A percentile compares a stretch with the other conserved stretches of the same genome.
Conservation (phyloP, 2,797 vertebrate genomes). For the Dicrostonyx torquatus region DNA sequence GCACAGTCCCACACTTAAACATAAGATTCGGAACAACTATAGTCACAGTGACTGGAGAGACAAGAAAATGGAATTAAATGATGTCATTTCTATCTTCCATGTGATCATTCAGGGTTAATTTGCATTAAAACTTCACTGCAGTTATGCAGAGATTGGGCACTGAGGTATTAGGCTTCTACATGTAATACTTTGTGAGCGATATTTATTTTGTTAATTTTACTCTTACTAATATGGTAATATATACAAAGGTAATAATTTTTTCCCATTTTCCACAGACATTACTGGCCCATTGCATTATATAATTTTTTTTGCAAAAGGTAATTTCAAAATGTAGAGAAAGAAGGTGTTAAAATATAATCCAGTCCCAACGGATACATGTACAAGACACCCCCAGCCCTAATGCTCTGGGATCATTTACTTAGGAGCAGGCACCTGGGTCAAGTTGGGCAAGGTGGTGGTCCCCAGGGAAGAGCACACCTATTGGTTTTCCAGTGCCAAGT, state of each 20-base stretch:
- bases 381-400: neutral
- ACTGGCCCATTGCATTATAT: neutral
- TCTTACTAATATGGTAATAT: constrained; percentile 2
- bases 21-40: neutral
- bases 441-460: neutral
- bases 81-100: neutral
- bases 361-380: neutral
- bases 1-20: neutral
- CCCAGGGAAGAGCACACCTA: neutral
- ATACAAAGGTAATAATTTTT: neutral
- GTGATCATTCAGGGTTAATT: neutral
- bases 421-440: neutral
- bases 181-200: neutral
- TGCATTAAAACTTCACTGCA: neutral
- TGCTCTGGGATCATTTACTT: neutral
- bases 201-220: constrained; percentile 32
- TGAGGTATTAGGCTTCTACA: neutral
- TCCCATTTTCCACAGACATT: neutral
- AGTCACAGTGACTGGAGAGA: neutral
- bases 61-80: neutral
- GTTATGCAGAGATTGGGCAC: neutral
- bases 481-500: neutral
- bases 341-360: neutral
- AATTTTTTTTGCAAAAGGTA: neutral
- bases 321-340: neutral